A percentile compares a stretch with the other conserved stretches of the same genome.
Evolutionary conservation across 1,140 invertebrate species (phyloP).

Genomic region (Laupala kohalensis): DNA sequence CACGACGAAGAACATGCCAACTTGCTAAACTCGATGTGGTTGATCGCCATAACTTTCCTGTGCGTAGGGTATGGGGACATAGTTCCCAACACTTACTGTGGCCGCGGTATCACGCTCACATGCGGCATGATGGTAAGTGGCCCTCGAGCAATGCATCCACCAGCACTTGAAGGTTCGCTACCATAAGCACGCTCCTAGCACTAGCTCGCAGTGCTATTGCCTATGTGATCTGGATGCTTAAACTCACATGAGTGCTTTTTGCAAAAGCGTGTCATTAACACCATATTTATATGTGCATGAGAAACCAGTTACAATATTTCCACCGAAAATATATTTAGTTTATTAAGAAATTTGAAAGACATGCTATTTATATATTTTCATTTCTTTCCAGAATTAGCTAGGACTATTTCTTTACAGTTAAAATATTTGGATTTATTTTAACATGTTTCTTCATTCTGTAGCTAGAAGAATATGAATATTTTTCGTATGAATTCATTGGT

Average conservation of each 20-base stretch:
- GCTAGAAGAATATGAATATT: background rate
- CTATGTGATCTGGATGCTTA: background rate
- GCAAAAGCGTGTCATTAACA: background rate
- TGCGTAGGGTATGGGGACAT: constrained; percentile 75
- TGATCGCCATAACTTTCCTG: constrained; percentile 80
- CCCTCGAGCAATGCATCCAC: background rate
- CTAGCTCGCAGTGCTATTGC: background rate
- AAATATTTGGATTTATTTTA: background rate
- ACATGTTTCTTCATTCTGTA: background rate
- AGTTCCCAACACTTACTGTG: constrained; percentile 89
- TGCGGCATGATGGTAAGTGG: constrained; percentile 86
- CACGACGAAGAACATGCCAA: constrained; percentile 79
- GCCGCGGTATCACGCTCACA: constrained; percentile 75
- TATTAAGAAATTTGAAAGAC: no score
- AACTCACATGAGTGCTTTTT: background rate
- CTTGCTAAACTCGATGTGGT: constrained; percentile 85
- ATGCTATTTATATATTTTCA: background rate
- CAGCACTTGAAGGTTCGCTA: background rate
- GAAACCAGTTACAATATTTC: background rate
- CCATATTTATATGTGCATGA: background rate
- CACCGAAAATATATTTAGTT: background rate
- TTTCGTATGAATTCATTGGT: background rate
- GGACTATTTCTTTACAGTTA: background rate
- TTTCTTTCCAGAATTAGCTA: no score
- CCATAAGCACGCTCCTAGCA: background rate